Evolutionary conservation across 2,797 vertebrate genomes (phyloP).

Genomic region (Odontamblyopus lacepedii): DNA sequence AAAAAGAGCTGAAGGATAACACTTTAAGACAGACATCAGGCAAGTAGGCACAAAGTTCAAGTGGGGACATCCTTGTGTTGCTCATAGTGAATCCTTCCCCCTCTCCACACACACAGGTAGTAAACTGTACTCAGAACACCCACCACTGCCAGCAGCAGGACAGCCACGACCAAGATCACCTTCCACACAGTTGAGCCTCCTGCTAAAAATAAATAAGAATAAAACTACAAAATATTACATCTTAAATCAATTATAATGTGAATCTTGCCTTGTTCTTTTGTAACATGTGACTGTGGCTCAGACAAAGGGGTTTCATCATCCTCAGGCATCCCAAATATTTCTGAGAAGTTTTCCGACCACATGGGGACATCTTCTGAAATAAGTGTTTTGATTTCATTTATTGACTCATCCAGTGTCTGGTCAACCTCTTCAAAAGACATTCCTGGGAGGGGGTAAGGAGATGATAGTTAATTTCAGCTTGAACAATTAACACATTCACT

Average conservation of each 20-base stretch:
- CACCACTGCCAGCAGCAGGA: slow-evolving; percentile 50
- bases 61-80: slow-evolving; percentile 49
- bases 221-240: no score
- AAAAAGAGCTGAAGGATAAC: not conserved
- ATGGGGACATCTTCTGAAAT: fast-evolving
- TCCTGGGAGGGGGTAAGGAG: slow-evolving; percentile 13
- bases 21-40: not conserved
- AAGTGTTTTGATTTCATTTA: not conserved
- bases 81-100: slow-evolving; percentile 66
- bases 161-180: slow-evolving; percentile 24
- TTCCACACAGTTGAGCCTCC: slow-evolving; percentile 50
- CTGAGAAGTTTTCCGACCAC: not conserved
- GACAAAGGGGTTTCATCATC: slow-evolving; percentile 6
- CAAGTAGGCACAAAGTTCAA: slow-evolving; percentile 16
- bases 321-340: fast-evolving
- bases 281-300: not conserved
- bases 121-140: slow-evolving; percentile 60
- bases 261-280: slow-evolving; percentile 46
- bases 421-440: slow-evolving; percentile 15
- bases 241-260: no score
- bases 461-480: no score
- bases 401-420: slow-evolving; percentile 27
- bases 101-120: slow-evolving; percentile 78
- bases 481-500: not conserved
- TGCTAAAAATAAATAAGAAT: not conserved